These are phyloP conservation scores for Noturus placidus DNA, from an alignment of 2,113 vertebrate species.

Conservation along the genomic window DNA sequence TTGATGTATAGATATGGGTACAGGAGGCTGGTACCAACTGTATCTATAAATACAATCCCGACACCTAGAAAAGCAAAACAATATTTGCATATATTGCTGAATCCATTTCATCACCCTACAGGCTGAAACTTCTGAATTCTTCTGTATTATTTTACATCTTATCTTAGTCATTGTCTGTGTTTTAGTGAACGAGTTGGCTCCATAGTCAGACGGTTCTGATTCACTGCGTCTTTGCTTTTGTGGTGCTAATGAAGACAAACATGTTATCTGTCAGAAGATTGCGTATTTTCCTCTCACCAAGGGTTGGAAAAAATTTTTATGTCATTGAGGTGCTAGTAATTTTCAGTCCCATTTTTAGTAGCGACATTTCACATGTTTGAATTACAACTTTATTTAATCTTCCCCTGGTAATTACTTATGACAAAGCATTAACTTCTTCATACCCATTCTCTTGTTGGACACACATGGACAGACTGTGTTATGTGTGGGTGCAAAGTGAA, in stretches of 20 bases:
- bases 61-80: constrained; percentile 20
- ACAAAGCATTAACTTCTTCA: background rate
- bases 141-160: background rate
- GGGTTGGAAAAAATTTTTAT: constrained; percentile 54
- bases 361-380: constrained; percentile 66
- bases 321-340: constrained; percentile 56
- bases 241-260: constrained; percentile 53
- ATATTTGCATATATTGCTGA: background rate
- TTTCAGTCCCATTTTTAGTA: constrained; percentile 52
- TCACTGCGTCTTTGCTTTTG: constrained; percentile 55
- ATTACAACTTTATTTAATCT: constrained; percentile 62
- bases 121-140: constrained; percentile 12
- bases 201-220: constrained; percentile 64
- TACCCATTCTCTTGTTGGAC: constrained; percentile 50
- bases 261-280: constrained; percentile 50
- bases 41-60: background rate
- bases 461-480: constrained; percentile 67
- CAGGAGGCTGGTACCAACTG: background rate
- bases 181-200: constrained; percentile 62
- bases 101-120: constrained; percentile 20
- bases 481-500: constrained; percentile 52
- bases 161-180: constrained; percentile 49
- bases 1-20: background rate
- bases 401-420: background rate
- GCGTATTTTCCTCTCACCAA: constrained; percentile 46